phyloP scores from a whole-genome alignment of 2,888 invertebrate genomes.

The Ochropleura leucogaster region DNA sequence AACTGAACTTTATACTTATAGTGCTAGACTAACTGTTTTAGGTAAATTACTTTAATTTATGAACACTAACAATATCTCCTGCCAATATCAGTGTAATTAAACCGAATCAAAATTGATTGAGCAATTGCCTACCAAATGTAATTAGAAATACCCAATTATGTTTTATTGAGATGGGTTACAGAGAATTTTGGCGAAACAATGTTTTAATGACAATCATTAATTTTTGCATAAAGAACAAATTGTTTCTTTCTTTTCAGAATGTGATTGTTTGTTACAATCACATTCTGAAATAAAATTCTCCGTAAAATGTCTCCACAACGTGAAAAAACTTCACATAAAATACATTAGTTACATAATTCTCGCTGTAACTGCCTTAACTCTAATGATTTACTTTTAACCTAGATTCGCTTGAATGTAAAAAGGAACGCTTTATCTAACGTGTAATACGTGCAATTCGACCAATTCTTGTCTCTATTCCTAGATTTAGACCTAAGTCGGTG shows the following conservation, averaged over 20 bases:
- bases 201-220: constrained; percentile 11
- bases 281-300: constrained; percentile 6
- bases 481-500: constrained; percentile 71
- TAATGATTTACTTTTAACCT: constrained; percentile 55
- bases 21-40: constrained; percentile 34
- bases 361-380: constrained; percentile 61
- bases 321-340: constrained; percentile 16
- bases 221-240: not conserved
- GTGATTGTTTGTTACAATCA: too few species aligned
- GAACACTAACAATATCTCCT: constrained; percentile 15
- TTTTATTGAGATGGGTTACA: constrained; percentile 15
- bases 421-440: constrained; percentile 80
- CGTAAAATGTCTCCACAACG: constrained; percentile 12
- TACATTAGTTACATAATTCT: constrained; percentile 46
- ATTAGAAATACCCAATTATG: constrained; percentile 25
- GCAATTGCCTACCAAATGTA: constrained; percentile 36
- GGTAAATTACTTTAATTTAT: constrained; percentile 31
- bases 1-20: constrained; percentile 34
- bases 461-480: constrained; percentile 78
- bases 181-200: constrained; percentile 8
- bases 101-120: constrained; percentile 36
- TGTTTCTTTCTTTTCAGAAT: too few species aligned
- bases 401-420: constrained; percentile 71
- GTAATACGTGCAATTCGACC: constrained; percentile 83
- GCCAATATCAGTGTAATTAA: constrained; percentile 20